These are phyloP conservation scores for Holcopasites calliopsidis DNA, from an alignment of 1,140 invertebrate genomes.

Conservation along the genomic window DNA sequence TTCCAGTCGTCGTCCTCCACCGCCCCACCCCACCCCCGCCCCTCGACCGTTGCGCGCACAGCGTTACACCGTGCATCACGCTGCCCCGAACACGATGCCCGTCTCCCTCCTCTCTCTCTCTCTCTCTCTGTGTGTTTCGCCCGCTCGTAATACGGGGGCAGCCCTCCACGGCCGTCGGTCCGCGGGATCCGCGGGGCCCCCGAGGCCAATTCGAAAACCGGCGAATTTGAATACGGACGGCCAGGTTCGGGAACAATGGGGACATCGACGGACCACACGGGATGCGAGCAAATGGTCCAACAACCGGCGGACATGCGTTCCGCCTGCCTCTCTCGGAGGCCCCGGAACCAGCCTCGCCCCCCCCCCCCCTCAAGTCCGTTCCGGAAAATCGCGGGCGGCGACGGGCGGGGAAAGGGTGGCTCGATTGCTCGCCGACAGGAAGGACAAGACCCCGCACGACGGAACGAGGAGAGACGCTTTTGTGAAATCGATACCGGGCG, in stretches of 20 bases:
- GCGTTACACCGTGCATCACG: conserved; percentile 59
- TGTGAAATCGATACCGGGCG: conserved; percentile 77
- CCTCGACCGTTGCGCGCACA: conserved; percentile 31
- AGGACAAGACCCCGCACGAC: conserved; percentile 45
- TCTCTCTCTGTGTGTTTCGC: conserved; percentile 16
- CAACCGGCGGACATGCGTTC: conserved; percentile 79
- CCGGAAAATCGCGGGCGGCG: background rate
- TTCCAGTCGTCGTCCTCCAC: conserved; percentile 55
- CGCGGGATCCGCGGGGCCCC: conserved; percentile 6
- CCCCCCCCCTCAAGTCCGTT: no score
- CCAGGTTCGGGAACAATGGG: conserved; percentile 75
- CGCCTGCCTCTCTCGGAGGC: conserved; percentile 61
- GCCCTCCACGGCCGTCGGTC: background rate
- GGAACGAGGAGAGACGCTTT: conserved; percentile 61
- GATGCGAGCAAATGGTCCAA: conserved; percentile 80
- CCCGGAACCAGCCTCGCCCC: background rate
- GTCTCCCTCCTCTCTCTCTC: conserved; percentile 9
- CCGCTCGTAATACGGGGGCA: conserved; percentile 46
- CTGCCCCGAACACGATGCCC: conserved; percentile 38
- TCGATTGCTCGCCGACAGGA: conserved; percentile 56
- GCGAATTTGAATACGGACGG: conserved; percentile 64
- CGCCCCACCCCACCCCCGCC: conserved; percentile 37
- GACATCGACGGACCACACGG: conserved; percentile 80
- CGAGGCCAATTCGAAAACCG: conserved; percentile 62
- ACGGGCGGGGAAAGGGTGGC: conserved; percentile 5